Conservation (phyloP, 1,140 invertebrate species). For the Gryllus bimaculatus region DNA sequence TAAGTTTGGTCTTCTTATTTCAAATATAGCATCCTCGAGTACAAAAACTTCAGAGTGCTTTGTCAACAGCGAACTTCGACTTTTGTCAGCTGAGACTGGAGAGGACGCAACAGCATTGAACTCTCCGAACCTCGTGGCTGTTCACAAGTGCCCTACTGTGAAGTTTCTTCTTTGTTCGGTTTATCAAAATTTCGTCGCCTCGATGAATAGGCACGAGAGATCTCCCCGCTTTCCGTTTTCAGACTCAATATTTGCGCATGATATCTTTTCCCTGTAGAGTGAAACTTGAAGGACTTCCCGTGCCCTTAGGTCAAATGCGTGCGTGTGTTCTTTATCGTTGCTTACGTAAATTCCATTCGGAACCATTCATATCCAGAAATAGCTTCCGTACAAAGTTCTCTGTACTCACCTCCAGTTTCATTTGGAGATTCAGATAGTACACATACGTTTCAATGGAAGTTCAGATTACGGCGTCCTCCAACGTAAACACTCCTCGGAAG, state of each 20-base stretch:
- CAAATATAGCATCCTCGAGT: too few species aligned
- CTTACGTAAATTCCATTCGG: background rate
- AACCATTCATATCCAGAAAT: background rate
- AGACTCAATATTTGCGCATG: background rate
- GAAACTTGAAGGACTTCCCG: background rate
- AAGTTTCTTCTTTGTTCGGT: background rate
- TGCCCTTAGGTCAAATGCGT: background rate
- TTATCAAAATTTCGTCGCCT: background rate
- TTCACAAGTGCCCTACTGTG: background rate
- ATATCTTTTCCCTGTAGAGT: background rate
- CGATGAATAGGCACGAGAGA: background rate
- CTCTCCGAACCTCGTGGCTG: too few species aligned
- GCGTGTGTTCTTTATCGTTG: background rate
- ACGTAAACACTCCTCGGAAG: too few species aligned
- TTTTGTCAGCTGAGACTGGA: too few species aligned
- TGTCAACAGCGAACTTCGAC: too few species aligned
- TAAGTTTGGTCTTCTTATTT: too few species aligned
- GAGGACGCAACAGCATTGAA: too few species aligned
- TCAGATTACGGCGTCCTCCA: too few species aligned
- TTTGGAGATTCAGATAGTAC: too few species aligned
- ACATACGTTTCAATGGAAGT: too few species aligned
- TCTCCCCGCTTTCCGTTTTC: background rate
- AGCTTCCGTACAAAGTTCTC: background rate
- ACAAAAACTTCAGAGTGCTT: too few species aligned
- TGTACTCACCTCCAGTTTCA: too few species aligned